Percentiles rank a stretch among this genome's conserved stretches.
These are phyloP conservation scores for Gavialis gangeticus DNA, from an alignment of 2,113 vertebrate species.

Conservation along the genomic window DNA sequence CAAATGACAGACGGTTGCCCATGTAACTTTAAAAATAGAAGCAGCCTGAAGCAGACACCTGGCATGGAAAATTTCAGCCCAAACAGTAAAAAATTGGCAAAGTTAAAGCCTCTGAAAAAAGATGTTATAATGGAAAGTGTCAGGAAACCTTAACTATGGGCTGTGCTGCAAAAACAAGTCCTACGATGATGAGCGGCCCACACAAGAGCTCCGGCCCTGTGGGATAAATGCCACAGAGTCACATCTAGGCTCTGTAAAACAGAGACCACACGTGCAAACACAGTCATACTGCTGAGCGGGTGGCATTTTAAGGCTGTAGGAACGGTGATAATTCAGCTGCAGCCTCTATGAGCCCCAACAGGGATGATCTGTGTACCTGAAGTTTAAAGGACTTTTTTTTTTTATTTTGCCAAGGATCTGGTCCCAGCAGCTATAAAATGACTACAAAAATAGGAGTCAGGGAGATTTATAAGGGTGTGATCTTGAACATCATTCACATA, in stretches of 20 bases:
- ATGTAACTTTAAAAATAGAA: background rate
- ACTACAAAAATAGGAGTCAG: background rate
- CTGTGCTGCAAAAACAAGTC: background rate
- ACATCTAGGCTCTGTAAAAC: background rate
- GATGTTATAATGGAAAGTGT: background rate
- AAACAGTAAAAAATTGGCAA: background rate
- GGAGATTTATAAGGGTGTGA: background rate
- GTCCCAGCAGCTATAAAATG: background rate
- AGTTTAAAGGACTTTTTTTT: background rate
- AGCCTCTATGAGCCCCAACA: rapidly evolving
- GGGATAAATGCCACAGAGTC: background rate
- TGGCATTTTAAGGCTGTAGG: background rate
- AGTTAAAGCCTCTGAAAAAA: background rate
- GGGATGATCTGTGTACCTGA: background rate
- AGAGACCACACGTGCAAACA: background rate
- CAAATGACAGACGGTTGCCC: background rate
- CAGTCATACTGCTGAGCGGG: background rate
- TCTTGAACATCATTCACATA: background rate
- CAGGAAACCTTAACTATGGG: background rate
- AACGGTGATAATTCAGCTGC: background rate
- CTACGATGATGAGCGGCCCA: too few relatives aligned
- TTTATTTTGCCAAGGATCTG: background rate
- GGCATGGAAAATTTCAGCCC: background rate
- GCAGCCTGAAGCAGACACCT: background rate
- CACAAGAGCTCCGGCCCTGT: background rate